These are phyloP conservation scores for Telenomus remus DNA, from an alignment of 1,140 invertebrate species.

Conservation along the genomic window DNA sequence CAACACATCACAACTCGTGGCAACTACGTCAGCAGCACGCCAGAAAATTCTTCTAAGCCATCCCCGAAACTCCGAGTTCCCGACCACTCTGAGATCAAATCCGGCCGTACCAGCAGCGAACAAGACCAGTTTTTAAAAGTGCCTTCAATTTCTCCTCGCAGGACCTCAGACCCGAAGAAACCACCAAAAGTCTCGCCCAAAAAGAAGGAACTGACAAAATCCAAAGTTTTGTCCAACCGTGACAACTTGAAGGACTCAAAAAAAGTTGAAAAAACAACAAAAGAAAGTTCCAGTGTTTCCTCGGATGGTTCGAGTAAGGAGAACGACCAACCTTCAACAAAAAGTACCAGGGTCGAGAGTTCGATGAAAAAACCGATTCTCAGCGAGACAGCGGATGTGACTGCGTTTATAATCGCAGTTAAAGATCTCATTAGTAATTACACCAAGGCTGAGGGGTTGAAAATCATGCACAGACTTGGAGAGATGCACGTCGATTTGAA, in stretches of 20 bases:
- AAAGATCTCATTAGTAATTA: conserved; percentile 65
- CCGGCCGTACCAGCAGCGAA: neutral
- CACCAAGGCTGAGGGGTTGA: conserved; percentile 65
- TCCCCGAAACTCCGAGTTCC: neutral
- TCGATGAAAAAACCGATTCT: conserved; percentile 37
- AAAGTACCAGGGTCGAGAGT: conserved; percentile 23
- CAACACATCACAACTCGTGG: conserved; percentile 56
- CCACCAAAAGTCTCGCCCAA: conserved; percentile 31
- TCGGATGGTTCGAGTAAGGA: conserved; percentile 68
- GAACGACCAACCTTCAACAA: conserved; percentile 62
- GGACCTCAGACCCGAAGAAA: conserved; percentile 31
- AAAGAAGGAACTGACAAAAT: conserved; percentile 39
- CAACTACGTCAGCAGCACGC: conserved; percentile 27
- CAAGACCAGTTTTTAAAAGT: neutral
- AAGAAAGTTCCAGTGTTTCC: conserved; percentile 49
- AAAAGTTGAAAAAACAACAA: conserved; percentile 37
- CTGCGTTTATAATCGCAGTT: conserved; percentile 61
- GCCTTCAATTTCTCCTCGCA: conserved; percentile 4
- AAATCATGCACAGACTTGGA: conserved; percentile 63
- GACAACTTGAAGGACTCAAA: conserved; percentile 28
- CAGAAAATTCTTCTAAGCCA: conserved; percentile 6
- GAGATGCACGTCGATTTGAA: conserved; percentile 67
- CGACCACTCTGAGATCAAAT: neutral
- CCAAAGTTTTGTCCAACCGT: conserved; percentile 34
- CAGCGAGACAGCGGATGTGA: conserved; percentile 57